phyloP scores from a whole-genome alignment of 2,113 vertebrate genomes.

The Melierax canorus region DNA sequence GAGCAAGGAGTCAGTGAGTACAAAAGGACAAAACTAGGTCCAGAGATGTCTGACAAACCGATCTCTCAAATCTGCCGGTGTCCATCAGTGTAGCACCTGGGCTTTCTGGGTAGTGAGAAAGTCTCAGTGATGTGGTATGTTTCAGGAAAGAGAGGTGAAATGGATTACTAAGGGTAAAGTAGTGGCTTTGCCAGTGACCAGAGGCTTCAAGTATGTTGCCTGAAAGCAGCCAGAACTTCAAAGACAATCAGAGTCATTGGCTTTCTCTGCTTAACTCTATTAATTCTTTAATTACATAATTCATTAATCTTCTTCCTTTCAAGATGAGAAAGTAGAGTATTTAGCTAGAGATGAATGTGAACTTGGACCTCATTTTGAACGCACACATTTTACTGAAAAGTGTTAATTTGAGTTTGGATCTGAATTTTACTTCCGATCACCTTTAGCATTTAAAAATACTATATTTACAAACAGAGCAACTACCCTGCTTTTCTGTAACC shows the following conservation, averaged over 20 bases:
- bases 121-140: neutral
- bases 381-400: neutral
- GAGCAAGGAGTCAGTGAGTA: neutral
- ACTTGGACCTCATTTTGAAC: neutral
- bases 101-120: neutral
- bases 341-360: neutral
- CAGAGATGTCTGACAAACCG: neutral
- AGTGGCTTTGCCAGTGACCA: neutral
- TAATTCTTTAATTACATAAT: neutral
- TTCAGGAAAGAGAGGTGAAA: neutral
- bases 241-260: neutral
- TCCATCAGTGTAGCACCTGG: neutral
- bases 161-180: neutral
- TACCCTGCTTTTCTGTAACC: neutral
- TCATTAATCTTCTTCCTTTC: neutral
- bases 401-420: neutral
- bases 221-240: neutral
- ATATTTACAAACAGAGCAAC: conserved; percentile 9
- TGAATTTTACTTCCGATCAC: neutral
- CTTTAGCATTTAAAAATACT: neutral
- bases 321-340: neutral
- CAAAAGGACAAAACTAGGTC: neutral
- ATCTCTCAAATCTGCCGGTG: neutral
- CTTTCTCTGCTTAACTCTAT: neutral
- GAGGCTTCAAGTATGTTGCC: neutral